A percentile compares a stretch with the other conserved stretches of the same genome.
Conservation (phyloP, 2,888 invertebrate species). For the Heliconius sara region DNA sequence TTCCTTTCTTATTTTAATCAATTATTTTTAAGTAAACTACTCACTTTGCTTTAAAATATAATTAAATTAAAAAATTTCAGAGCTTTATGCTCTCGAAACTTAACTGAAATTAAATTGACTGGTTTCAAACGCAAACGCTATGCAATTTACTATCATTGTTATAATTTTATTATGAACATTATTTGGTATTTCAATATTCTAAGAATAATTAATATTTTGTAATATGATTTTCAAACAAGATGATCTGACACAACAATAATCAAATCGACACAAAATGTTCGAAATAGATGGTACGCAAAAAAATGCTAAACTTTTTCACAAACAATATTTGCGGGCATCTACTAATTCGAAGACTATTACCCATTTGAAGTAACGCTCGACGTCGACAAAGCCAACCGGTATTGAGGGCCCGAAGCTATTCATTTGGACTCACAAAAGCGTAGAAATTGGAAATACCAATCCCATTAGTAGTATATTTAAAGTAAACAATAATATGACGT, state of each 20-base stretch:
- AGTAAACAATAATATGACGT: constrained; percentile 2
- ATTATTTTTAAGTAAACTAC: not conserved
- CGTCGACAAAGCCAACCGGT: constrained; percentile 25
- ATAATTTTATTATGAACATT: not conserved
- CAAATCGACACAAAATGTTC: not conserved
- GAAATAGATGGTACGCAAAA: not conserved
- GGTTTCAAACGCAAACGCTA: not conserved
- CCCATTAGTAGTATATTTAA: constrained; percentile 25
- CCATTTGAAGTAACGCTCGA: constrained; percentile 20
- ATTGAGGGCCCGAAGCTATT: constrained; percentile 30
- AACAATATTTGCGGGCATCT: constrained; percentile 7
- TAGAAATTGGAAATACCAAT: constrained; percentile 27
- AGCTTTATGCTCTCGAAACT: not conserved
- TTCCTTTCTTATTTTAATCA: not conserved
- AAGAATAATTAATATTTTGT: not conserved
- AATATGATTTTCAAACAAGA: not conserved
- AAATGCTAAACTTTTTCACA: not conserved
- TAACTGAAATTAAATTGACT: not conserved
- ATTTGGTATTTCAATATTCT: not conserved
- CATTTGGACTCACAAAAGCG: constrained; percentile 21
- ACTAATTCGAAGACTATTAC: constrained; percentile 15
- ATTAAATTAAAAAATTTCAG: constrained; percentile 3
- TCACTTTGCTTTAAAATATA: not conserved
- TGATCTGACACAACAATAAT: not conserved
- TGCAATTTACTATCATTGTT: not conserved